phyloP scores from a whole-genome alignment of 37 sponge, comb jelly and placozoan genomes.

The Crambe crambe region DNA sequence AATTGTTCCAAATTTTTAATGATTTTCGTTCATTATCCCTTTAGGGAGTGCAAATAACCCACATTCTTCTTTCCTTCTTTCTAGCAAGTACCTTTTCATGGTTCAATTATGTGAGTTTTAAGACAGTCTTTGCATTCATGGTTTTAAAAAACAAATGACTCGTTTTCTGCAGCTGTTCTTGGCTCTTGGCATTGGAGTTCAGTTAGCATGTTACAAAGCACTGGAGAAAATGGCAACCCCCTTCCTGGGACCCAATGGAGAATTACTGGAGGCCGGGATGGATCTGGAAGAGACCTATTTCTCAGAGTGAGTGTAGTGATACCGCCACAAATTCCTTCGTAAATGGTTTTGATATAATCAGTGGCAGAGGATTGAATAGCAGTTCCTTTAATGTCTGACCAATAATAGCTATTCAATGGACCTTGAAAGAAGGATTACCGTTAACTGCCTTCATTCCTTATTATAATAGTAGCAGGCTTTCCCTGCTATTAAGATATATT shows the following conservation, averaged over 20 bases:
- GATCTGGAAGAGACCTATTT: conserved; percentile 53
- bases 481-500: too few relatives aligned
- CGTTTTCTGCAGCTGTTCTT: conserved; percentile 41
- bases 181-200: conserved; percentile 11
- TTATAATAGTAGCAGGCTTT: too few relatives aligned
- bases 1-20: too few relatives aligned
- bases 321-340: too few relatives aligned
- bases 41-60: conserved; percentile 38
- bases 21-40: background rate
- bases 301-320: conserved; percentile 63
- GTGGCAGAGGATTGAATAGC: too few relatives aligned
- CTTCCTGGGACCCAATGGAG: conserved; percentile 28
- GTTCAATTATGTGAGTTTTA: conserved; percentile 2
- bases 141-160: too few relatives aligned
- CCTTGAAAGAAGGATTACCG: too few relatives aligned
- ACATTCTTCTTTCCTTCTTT: conserved; percentile 16
- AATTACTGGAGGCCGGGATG: conserved; percentile 56
- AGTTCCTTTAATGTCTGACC: too few relatives aligned
- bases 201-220: conserved; percentile 9
- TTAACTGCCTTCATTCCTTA: too few relatives aligned
- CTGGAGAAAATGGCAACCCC: conserved; percentile 27
- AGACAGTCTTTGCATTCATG: background rate
- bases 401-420: too few relatives aligned
- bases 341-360: too few relatives aligned
- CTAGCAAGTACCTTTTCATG: background rate